Evolutionary conservation across 2,113 vertebrate species (phyloP).

Genomic region (Bujurquina vittata): DNA sequence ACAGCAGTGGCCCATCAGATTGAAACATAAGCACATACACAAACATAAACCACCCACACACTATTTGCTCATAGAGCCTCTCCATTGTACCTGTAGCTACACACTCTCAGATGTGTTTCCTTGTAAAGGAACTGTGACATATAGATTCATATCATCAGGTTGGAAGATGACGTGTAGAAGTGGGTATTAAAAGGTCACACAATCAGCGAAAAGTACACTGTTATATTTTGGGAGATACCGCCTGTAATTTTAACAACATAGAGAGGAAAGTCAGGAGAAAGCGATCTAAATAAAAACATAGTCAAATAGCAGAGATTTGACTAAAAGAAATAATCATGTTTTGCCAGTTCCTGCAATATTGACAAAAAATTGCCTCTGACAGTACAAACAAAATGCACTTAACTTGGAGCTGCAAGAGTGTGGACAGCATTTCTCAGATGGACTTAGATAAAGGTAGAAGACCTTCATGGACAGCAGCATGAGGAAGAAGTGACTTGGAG

Average conservation of each 20-base stretch:
- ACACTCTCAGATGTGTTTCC: conserved; percentile 3
- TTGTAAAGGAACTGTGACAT: conserved; percentile 22
- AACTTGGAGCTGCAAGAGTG: neutral
- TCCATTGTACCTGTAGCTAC: conserved; percentile 16
- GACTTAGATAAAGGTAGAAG: neutral
- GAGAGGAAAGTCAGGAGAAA: neutral
- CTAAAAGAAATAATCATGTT: neutral
- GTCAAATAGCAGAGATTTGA: no score
- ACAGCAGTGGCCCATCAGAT: conserved; percentile 51
- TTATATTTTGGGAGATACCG: neutral
- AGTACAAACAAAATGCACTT: neutral
- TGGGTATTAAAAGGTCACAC: conserved; percentile 22
- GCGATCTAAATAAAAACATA: neutral
- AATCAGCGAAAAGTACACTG: neutral
- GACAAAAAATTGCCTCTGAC: neutral
- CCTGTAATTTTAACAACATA: neutral
- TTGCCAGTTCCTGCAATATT: neutral
- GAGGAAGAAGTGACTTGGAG: neutral
- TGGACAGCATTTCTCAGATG: neutral
- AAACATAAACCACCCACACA: conserved; percentile 58
- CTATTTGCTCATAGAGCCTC: conserved; percentile 24
- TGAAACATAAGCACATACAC: conserved; percentile 48
- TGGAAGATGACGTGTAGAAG: neutral
- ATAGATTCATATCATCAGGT: neutral
- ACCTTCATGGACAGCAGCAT: neutral